phyloP scores from a whole-genome alignment of 2,888 invertebrate species.

The Tetanocera ferruginea region DNA sequence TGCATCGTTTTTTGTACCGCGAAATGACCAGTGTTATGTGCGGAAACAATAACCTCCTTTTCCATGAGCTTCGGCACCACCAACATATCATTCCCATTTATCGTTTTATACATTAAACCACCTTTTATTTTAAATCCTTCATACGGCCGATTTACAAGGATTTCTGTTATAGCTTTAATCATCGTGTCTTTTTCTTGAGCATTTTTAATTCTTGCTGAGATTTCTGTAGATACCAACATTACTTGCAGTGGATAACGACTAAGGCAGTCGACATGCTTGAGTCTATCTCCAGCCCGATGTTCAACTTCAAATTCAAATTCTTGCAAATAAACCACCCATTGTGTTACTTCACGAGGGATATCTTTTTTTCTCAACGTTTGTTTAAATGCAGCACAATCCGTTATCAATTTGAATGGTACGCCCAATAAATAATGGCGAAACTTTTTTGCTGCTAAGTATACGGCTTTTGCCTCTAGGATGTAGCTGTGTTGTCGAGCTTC shows the following conservation, averaged over 20 bases:
- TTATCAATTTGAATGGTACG: not conserved
- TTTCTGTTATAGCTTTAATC: not conserved
- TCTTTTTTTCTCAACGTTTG: constrained; percentile 4
- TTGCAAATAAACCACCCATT: no score
- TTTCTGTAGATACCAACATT: not conserved
- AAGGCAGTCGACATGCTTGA: constrained; percentile 31
- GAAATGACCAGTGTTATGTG: no score
- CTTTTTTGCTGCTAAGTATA: not conserved
- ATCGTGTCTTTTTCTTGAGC: not conserved
- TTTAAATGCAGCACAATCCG: not conserved
- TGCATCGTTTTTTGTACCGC: no score
- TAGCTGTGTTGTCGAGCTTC: not conserved
- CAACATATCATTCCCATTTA: not conserved
- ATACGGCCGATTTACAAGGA: not conserved
- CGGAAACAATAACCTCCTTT: not conserved
- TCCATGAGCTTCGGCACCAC: not conserved
- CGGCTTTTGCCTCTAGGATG: not conserved
- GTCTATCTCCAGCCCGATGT: not conserved
- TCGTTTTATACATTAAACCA: no score
- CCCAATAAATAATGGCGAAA: constrained; percentile 19
- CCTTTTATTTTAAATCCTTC: not conserved
- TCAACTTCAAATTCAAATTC: not conserved
- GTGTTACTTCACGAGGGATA: not conserved
- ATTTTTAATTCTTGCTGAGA: not conserved
- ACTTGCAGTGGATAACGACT: constrained; percentile 11